Evolutionary conservation across 2,888 invertebrate species (phyloP).

Genomic region (Spialia ferax): DNA sequence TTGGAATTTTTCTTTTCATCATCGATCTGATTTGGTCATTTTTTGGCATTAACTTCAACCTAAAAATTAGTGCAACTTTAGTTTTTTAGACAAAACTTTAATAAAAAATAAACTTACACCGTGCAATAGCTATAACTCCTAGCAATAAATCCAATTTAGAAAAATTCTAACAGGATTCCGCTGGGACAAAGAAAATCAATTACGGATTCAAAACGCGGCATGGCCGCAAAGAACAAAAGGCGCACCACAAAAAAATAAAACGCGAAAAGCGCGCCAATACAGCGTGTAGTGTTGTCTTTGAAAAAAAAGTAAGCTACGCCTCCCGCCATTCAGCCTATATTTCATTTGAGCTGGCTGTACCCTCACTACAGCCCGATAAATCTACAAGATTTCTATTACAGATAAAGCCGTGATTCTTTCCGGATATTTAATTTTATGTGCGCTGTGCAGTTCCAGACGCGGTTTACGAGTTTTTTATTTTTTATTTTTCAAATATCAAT

Average conservation of each 20-base stretch:
- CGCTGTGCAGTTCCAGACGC: slow-evolving; percentile 58
- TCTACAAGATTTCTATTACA: slow-evolving; percentile 83
- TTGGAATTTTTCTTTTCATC: no score
- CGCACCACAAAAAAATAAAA: slow-evolving; percentile 43
- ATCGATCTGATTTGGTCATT: no score
- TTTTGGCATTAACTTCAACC: no score
- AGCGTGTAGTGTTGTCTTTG: slow-evolving; percentile 43
- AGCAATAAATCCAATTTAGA: slow-evolving; percentile 40
- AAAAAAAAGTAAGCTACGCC: slow-evolving; percentile 54
- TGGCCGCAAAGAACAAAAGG: slow-evolving; percentile 40
- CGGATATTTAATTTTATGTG: slow-evolving; percentile 82
- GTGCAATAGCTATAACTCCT: slow-evolving; percentile 15
- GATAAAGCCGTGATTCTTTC: slow-evolving; percentile 80
- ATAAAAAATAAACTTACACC: slow-evolving; percentile 21
- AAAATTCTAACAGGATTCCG: slow-evolving; percentile 36
- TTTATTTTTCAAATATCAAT: slow-evolving; percentile 36
- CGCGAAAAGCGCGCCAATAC: slow-evolving; percentile 44
- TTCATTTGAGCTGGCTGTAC: slow-evolving; percentile 65
- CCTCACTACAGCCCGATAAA: slow-evolving; percentile 78
- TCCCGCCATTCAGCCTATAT: slow-evolving; percentile 69
- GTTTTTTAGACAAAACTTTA: no score
- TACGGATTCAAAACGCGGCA: slow-evolving; percentile 37
- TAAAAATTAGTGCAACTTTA: no score
- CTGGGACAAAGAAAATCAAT: slow-evolving; percentile 41
- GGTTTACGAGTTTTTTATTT: slow-evolving; percentile 55